Evolutionary conservation across 2,113 vertebrate species (phyloP), one percentile per base, ranked within the genome.

Genomic region (Cyanoliseus patagonus): DNA sequence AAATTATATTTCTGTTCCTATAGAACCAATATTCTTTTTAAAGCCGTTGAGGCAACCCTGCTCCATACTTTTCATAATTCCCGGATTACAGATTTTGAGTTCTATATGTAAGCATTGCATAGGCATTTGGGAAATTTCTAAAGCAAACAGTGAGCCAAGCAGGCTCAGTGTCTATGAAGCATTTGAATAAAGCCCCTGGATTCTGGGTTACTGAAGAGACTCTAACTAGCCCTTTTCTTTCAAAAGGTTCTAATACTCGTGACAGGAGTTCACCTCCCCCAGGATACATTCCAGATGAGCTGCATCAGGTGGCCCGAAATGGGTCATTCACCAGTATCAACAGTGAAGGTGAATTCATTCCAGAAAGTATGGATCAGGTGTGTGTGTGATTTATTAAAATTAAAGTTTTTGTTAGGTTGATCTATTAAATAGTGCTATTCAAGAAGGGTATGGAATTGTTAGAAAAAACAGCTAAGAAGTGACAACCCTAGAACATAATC

Each of bases 281-380:
- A 13, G 99, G 99, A 63, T 99, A 99, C 98, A 99, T 99, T 98
- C 99, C 99, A 39, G 99, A 99, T 86, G 99, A 99, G 75, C 98
- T 99, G 62, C 99, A 99, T 97, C 99, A 99, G 80, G 99, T 99
- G 91, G 99, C 99, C 75, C 98, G 99, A 92, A 99, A 99, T 83
- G 99, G 99, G 74, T 99, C 99, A 70, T 99, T 99, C 96, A 99
- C 99, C 91, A 99, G 99, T 98, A 99, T 99, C 97, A 99, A 99
- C 98, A 99, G 99, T 75, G 99, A 99, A 95, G 99, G 99, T 44
- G 99, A 99, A 96, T 99, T 99, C 97, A 99, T 99, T 93, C 99
- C 99, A 42, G 99, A 99, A 98, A 99, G 99, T 97, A 99, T 99
- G 99, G 99, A 99, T 98, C 99, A 99, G 98, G 99, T 99, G 98